Base-by-base conservation (phyloP, 2,888 invertebrate species). In the Troides aeacus region DNA sequence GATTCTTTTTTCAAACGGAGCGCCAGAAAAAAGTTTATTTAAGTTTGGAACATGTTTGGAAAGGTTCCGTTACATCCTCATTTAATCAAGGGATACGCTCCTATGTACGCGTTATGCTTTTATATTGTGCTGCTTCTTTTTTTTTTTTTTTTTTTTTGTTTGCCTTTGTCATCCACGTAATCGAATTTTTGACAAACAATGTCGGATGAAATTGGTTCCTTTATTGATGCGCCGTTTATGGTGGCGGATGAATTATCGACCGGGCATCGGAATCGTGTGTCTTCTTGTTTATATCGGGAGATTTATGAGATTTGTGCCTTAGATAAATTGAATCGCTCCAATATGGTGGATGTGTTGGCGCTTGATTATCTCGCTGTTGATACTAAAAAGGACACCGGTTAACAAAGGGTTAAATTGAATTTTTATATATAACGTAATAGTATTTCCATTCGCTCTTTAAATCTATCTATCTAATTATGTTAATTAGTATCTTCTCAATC, bases 101-200 rank as follows among this genome's bases (percentile, higher is more conserved):
- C 79, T 78, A 79, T 80, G 78, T 73, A 75, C 76, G 75, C 76
- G 74, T 76, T 79, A 77, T 81, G 75, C 75, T 69, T 75, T 73
- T 67, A 70, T 70, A 74, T 77, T 69, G 69, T 64, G 24, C 57
- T 21, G n/a, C 60, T 12, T 74, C 80, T 81, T 84, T 86, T 86
- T 82, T 78, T 78, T 79, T 82, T 78, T 78, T 79, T 78, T 78
- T 79, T 77, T 73, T 77, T 78, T 82, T 53, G 53, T 53, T 53
- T 53, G 53, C 53, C n/a, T 53, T 84, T 86, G 85, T 87, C 87
- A 80, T 85, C 84, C 79, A 83, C 81, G 86, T 88, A 91, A 91
- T 92, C 87, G 88, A 90, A 86, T 89, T 90, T 87, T 88, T 85
- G 88, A 88, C 88, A 89, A 87, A 91, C 91, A 91, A 89, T 90